Evolutionary conservation across 2,797 vertebrate species (phyloP).

Genomic region (Tiaroga cobitis): DNA sequence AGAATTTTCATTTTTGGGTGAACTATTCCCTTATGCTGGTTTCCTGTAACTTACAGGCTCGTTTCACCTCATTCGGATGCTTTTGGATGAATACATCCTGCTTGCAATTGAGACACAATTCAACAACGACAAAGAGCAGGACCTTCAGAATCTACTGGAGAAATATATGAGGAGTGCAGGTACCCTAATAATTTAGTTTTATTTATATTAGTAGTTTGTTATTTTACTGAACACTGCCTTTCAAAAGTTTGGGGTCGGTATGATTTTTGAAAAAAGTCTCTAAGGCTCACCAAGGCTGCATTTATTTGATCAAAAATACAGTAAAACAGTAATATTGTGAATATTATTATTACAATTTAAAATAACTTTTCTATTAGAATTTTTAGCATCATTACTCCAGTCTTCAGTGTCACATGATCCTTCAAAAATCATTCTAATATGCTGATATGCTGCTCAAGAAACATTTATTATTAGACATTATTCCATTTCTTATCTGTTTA

Average conservation of each 20-base stretch:
- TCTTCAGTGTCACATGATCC: neutral
- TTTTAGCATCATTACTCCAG: neutral
- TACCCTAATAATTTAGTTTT: slow-evolving; percentile 62
- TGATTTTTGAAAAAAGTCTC: neutral
- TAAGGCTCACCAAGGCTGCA: neutral
- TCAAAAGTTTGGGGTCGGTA: neutral
- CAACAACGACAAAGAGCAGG: slow-evolving; percentile 98
- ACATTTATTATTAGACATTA: neutral
- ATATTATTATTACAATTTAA: neutral
- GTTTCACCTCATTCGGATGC: slow-evolving; percentile 98
- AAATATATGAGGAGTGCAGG: slow-evolving; percentile 99
- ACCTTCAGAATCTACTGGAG: slow-evolving; percentile 94
- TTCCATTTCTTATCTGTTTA: neutral
- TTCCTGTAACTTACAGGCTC: slow-evolving; percentile 81
- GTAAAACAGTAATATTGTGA: neutral
- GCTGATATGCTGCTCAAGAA: neutral
- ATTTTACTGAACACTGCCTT: neutral
- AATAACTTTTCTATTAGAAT: neutral
- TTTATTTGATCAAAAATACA: neutral
- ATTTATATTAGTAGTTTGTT: neutral
- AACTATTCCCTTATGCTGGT: neutral
- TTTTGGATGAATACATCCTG: slow-evolving; percentile 98
- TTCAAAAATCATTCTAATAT: neutral
- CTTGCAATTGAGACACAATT: slow-evolving; percentile 98
- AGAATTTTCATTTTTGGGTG: neutral